Percentiles rank a stretch among this genome's conserved stretches.
These are phyloP conservation scores for Eupeodes latifasciatus DNA, from an alignment of 2,888 invertebrate genomes.

Conservation along the genomic window DNA sequence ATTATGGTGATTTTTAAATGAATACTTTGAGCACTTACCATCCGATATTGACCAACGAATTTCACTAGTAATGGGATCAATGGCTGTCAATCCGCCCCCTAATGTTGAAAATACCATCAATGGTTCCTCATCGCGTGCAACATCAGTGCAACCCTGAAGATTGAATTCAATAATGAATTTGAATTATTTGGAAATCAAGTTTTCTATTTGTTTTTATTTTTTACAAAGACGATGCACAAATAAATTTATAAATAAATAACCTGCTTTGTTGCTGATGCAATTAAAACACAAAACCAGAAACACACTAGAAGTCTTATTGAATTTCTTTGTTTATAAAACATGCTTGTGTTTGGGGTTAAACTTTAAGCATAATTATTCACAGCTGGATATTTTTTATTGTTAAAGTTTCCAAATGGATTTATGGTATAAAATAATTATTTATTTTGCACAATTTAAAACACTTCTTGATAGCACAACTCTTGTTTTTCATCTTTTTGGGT, in stretches of 20 bases:
- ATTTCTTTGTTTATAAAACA: constrained; percentile 40
- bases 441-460: constrained; percentile 52
- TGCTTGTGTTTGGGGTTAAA: constrained; percentile 28
- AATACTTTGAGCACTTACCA: constrained; percentile 85
- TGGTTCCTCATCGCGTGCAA: constrained; percentile 89
- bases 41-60: constrained; percentile 96
- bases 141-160: constrained; percentile 86
- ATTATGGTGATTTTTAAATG: background rate
- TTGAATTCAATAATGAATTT: background rate
- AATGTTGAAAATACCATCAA: constrained; percentile 95
- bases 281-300: constrained; percentile 66
- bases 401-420: constrained; percentile 2
- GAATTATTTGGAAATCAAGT: background rate
- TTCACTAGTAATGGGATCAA: constrained; percentile 93
- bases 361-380: constrained; percentile 64
- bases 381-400: constrained; percentile 27
- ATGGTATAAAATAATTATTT: constrained; percentile 39
- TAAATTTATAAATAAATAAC: constrained; percentile 59
- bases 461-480: constrained; percentile 39
- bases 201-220: constrained; percentile 1
- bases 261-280: constrained; percentile 75
- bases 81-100: constrained; percentile 96
- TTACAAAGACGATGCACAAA: background rate
- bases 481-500: constrained; percentile 62
- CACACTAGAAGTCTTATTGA: constrained; percentile 36